These are phyloP conservation scores for Temnopleurus reevesii DNA, from an alignment of 53 echinoderm and acorn worm species.

Conservation along the genomic window DNA sequence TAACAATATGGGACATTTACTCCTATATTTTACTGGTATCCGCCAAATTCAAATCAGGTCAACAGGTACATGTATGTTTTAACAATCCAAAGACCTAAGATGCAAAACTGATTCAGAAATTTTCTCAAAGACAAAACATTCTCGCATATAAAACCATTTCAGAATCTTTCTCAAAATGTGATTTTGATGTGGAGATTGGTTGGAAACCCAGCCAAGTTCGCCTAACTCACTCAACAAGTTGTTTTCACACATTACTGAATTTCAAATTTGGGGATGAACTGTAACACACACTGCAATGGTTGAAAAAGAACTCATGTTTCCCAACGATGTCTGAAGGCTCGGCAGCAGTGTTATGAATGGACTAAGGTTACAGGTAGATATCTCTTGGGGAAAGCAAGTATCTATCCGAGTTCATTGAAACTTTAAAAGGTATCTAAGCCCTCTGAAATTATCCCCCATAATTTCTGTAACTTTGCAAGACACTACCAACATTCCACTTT, in stretches of 20 bases:
- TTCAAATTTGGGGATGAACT: conserved; percentile 28
- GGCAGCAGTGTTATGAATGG: background rate
- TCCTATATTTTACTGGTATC: no score
- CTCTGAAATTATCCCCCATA: no score
- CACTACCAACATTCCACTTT: no score
- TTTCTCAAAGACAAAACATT: background rate
- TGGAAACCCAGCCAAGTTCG: background rate
- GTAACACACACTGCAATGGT: background rate
- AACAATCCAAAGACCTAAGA: no score
- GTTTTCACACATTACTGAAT: conserved; percentile 21
- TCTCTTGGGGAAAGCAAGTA: background rate
- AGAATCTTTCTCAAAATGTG: background rate
- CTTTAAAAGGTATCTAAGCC: no score
- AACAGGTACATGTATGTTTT: no score
- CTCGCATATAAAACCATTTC: background rate
- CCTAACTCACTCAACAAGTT: conserved; percentile 13
- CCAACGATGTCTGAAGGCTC: background rate
- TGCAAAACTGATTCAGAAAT: no score
- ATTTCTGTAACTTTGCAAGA: no score
- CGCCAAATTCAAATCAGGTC: no score
- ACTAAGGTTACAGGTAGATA: background rate
- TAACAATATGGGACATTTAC: no score
- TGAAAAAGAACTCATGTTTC: conserved; percentile 20
- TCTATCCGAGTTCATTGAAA: background rate
- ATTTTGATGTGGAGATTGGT: background rate